Evolutionary conservation across 1,140 invertebrate species (phyloP), one percentile per base, ranked within the genome.

Genomic region (Drosophila ironensis): DNA sequence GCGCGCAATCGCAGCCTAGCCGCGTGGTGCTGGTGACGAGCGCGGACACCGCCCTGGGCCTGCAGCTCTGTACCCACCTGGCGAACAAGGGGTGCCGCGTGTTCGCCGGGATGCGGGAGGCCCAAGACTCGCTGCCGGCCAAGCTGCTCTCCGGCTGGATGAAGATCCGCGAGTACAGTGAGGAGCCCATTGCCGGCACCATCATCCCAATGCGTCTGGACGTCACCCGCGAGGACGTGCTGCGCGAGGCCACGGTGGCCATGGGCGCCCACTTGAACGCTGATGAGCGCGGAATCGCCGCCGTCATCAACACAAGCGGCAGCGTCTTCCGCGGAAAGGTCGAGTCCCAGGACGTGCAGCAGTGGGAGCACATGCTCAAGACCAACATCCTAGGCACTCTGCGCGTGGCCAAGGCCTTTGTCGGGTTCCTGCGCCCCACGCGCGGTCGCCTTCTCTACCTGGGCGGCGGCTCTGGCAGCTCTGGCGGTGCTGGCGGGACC

Each of bases 241-340:
- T 96, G 28, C 94, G 94, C 57, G 94, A 95, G 90, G 94, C 95
- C 4, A 94, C 95, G 9, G 93, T 94, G 51, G 92, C 93, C 5
- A 93, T 96, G 51, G 93, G 95, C 12, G 93, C 94, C 27, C 95
- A 96, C 91, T 90, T 96, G 57, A 95, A 95, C 46, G 95, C 95
- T 14, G 95, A 95, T 28, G 94, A 96, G 91, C 94, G 95, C 77
- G 95, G 95, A 66, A 92, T 96, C 46, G 95, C 94, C 93, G 95
- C 95, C 24, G 94, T 96, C 2, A 93, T 96, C 35, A 95, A 96
- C 87, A 96, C 95, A 1, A 94, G 94, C 7, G 95, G 95, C 8
- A 92, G 93, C 59, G 93, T 93, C 44, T 92, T 94, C 88, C 91
- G 93, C 51, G 92, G 94, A n/a, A 90, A 92, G 17, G 92, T 95